These are phyloP conservation scores for Phyllopteryx taeniolatus DNA, from an alignment of 2,113 vertebrate genomes.

Conservation along the genomic window DNA sequence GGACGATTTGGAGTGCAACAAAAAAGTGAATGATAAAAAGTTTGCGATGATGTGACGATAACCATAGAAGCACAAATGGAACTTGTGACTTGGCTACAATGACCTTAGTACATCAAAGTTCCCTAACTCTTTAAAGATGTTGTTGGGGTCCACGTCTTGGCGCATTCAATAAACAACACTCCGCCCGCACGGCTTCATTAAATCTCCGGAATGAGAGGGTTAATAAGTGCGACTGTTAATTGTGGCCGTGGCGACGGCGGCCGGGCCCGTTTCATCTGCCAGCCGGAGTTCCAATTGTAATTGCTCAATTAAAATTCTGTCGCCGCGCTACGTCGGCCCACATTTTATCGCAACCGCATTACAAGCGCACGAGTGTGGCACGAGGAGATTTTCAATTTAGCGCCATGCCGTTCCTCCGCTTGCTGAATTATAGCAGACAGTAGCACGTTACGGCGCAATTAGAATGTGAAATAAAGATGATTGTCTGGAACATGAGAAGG, in stretches of 20 bases:
- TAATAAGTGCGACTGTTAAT: constrained; percentile 41
- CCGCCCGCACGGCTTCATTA: constrained; percentile 8
- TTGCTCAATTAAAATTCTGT: constrained; percentile 51
- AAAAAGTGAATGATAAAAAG: neutral
- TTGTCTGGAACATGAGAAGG: constrained; percentile 4
- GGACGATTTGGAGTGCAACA: neutral
- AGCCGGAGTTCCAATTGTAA: constrained; percentile 31
- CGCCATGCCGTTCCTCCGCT: constrained; percentile 15
- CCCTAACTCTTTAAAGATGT: constrained; percentile 2
- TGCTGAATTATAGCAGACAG: constrained; percentile 25
- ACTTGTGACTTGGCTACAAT: neutral
- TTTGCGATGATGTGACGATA: neutral
- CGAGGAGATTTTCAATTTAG: constrained; percentile 37
- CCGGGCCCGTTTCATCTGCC: constrained; percentile 25
- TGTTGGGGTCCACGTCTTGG: constrained; percentile 5
- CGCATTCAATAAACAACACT: neutral
- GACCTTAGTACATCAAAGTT: neutral
- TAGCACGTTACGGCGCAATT: neutral
- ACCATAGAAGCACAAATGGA: neutral
- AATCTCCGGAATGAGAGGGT: constrained; percentile 23
- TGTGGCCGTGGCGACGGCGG: constrained; percentile 10
- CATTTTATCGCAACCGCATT: constrained; percentile 44
- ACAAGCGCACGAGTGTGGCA: constrained; percentile 5
- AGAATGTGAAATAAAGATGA: constrained; percentile 10
- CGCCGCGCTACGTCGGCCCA: constrained; percentile 16